Percentiles rank a stretch among this genome's conserved stretches.
Conservation (phyloP, 2,888 invertebrate genomes). For the Aleiodes leptofemur region DNA sequence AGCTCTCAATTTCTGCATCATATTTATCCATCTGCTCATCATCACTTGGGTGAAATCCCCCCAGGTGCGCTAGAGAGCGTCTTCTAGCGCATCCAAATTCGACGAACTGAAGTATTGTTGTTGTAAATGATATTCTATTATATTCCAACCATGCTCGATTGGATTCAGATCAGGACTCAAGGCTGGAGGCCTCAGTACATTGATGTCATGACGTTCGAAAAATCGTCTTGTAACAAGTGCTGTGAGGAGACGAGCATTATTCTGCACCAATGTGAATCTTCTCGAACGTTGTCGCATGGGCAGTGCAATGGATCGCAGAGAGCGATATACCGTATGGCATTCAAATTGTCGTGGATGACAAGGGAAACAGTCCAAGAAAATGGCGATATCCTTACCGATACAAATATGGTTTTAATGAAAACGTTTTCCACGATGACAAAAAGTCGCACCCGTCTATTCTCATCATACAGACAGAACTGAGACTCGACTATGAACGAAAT, state of each 20-base stretch:
- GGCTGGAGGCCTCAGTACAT: constrained; percentile 35
- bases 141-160: constrained; percentile 39
- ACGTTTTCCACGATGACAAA: neutral
- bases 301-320: constrained; percentile 38
- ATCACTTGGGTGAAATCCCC: neutral
- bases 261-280: constrained; percentile 47
- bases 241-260: constrained; percentile 49
- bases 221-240: constrained; percentile 43
- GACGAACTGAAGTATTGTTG: too few species aligned
- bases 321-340: constrained; percentile 43
- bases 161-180: constrained; percentile 42
- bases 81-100: too few species aligned
- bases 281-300: constrained; percentile 29
- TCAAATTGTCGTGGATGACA: constrained; percentile 42
- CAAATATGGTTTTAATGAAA: neutral
- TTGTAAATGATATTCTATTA: too few species aligned
- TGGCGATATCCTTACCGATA: constrained; percentile 45
- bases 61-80: too few species aligned
- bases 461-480: neutral
- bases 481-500: neutral
- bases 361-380: constrained; percentile 40
- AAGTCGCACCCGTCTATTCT: neutral
- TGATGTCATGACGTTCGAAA: constrained; percentile 37
- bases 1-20: neutral
- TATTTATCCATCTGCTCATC: neutral